Base-by-base conservation (phyloP, 2,113 vertebrate species). In the Symphodus melops region DNA sequence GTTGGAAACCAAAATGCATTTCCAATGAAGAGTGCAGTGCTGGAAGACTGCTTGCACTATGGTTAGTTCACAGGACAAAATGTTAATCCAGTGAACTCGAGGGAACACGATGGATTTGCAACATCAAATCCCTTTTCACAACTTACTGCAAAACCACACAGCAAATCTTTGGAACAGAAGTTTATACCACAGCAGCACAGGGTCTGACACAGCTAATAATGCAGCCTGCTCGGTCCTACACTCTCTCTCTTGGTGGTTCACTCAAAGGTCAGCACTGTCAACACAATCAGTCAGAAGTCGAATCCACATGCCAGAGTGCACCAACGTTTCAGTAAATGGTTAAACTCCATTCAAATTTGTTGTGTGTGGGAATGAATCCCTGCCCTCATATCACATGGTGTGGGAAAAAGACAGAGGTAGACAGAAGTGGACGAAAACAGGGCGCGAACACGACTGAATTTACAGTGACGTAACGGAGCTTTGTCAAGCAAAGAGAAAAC, bases 21-120 rank as follows among this genome's bases (percentile, higher is more conserved):
- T n/a, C 2, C 48, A 19, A 51, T 13, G n/a, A 33, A n/a, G 28
- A 13, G 28, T 9, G 14, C 9, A 4, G 9, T n/a, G 19, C 56
- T 37, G 59, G 41, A 46, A 17, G 60, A 44, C 9, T 21, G 16
- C 37, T 55, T 28, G 65, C 23, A 54, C 51, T 54, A 21, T 42
- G 41, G 10, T 21, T 68, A 55, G 52, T 37, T 20, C 19, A 56
- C 52, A 44, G 39, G 52, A 44, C 54, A 68, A 56, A 46, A 28
- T 52, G 9, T 16, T 20, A 51, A 55, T 57, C 23, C 25, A 48
- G 12, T 68, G 12, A 55, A 19, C 41, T 33, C 41, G 41, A 25
- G 37, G 52, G 21, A 67, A 42, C 36, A 68, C n/a, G 9, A 19
- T 51, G 48, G 48, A 56, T 57, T 56, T 33, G 4, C 13, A 36